These are phyloP conservation scores for Cheilosia vernalis DNA, from an alignment of 2,888 invertebrate species.

Conservation along the genomic window DNA sequence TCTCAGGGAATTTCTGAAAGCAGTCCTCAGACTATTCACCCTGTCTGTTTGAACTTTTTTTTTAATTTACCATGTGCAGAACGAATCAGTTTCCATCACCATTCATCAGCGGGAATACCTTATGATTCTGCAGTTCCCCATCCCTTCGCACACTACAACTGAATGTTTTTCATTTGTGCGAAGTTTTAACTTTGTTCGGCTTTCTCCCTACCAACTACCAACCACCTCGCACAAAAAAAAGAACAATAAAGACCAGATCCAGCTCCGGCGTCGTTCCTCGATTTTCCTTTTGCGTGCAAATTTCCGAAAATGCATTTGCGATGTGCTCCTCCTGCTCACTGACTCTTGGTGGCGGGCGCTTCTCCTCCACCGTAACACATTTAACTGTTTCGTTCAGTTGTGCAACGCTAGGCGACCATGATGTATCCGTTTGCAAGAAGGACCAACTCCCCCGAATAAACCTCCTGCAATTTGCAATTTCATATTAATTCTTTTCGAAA, in stretches of 20 bases:
- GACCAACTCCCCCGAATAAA: conserved; percentile 48
- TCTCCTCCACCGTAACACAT: conserved; percentile 12
- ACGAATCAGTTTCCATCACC: conserved; percentile 46
- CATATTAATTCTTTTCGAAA: conserved; percentile 59
- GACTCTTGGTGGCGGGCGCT: neutral
- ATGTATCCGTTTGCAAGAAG: conserved; percentile 23
- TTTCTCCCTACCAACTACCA: neutral
- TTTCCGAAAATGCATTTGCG: conserved; percentile 32
- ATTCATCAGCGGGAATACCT: conserved; percentile 38
- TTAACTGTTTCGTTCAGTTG: conserved; percentile 31
- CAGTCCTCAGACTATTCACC: conserved; percentile 12
- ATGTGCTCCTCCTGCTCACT: conserved; percentile 21
- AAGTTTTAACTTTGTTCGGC: conserved; percentile 44
- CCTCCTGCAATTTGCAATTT: conserved; percentile 59
- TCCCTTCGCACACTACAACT: neutral
- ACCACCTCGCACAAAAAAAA: conserved; percentile 4
- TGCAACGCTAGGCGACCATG: conserved; percentile 17
- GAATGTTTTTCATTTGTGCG: conserved; percentile 32
- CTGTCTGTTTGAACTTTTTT: conserved; percentile 37
- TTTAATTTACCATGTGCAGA: conserved; percentile 34
- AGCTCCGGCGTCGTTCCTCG: conserved; percentile 10
- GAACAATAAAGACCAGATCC: conserved; percentile 15
- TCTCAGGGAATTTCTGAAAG: neutral
- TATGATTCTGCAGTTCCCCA: neutral
- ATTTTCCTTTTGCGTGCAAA: conserved; percentile 17